Base-by-base conservation (phyloP, 2,797 vertebrate species). In the Sebastes jordani region DNA sequence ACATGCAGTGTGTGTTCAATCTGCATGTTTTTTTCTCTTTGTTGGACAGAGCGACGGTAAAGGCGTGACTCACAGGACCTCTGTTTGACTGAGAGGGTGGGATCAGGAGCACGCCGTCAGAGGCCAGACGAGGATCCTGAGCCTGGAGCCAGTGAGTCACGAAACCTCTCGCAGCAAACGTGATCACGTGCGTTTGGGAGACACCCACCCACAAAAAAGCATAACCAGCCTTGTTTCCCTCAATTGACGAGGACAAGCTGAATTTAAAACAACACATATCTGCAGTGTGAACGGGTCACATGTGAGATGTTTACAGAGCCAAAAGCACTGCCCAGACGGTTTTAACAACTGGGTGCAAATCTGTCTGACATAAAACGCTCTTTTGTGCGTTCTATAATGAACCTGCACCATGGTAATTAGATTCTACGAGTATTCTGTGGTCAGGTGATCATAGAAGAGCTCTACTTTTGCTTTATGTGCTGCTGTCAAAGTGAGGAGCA, bases 141-240 rank as follows among this genome's bases (percentile, higher is more conserved):
- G 91, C 83, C 84, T 84, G 85, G 91, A 95, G 93, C 84, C 93
- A 83, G 88, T 96, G 95, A 96, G 87, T 96, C 95, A 96, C 68
- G 23, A 88, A 86, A 83, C 84, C 91, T 87, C 88, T 89, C 80
- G 11, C 89, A 77, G 84, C 90, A 90, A 95, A 94, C 81, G 76
- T 90, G 90, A 93, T 93, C 92, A 90, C 88, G 83, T 93, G 93
- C 74, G 46, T 82, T 79, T 75, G 75, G 86, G 88, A 93, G 84
- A 94, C 90, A 83, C 85, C 90, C 92, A 89, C 92, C 82, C 83
- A 69, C 36, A 81, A 78, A 25, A 79, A 84, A 67, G 29, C 78
- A 84, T 38, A 81, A 60, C 82, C 78, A 71, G 62, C 78, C 85
- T 86, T 20, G 7, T 83, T 83, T 84, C 73, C 66, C 79, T 88